phyloP scores from a whole-genome alignment of 2,113 vertebrate genomes.

The Oreochromis niloticus region DNA sequence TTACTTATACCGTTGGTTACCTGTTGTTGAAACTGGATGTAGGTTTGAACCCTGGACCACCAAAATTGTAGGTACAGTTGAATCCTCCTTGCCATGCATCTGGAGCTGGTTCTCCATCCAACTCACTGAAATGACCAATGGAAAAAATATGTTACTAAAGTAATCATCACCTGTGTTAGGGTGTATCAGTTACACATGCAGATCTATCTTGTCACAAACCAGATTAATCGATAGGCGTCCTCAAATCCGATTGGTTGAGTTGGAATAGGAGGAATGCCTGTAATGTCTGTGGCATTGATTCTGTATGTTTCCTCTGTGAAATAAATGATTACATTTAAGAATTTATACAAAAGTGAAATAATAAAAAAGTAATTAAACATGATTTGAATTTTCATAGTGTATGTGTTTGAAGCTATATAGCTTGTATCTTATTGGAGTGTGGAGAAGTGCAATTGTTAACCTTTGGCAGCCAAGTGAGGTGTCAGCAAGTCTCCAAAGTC shows the following conservation, averaged over 20 bases:
- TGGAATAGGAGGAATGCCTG: conserved; percentile 80
- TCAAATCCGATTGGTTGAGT: conserved; percentile 86
- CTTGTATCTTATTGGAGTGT: background rate
- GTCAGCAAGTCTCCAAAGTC: conserved; percentile 80
- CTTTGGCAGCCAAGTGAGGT: conserved; percentile 80
- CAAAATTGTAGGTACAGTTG: conserved; percentile 77
- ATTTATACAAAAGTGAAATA: background rate
- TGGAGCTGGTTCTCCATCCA: conserved; percentile 60
- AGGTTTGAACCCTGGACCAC: conserved; percentile 76
- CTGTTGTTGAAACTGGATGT: conserved; percentile 57
- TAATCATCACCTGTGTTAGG: background rate
- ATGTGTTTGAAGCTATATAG: background rate
- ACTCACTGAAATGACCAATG: conserved; percentile 57
- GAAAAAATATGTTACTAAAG: background rate
- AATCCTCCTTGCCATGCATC: conserved; percentile 75
- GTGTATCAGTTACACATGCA: background rate
- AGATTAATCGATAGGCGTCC: conserved; percentile 79
- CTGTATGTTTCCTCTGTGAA: conserved; percentile 74
- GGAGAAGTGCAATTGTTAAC: conserved; percentile 23
- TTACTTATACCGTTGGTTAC: conserved; percentile 16
- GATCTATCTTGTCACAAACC: conserved; percentile 64
- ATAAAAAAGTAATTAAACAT: background rate
- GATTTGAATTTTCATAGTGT: background rate
- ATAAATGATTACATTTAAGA: background rate
- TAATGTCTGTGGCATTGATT: conserved; percentile 51